These are phyloP conservation scores for Coccyzus lansbergi DNA, from an alignment of 2,797 vertebrate species.

Conservation along the genomic window DNA sequence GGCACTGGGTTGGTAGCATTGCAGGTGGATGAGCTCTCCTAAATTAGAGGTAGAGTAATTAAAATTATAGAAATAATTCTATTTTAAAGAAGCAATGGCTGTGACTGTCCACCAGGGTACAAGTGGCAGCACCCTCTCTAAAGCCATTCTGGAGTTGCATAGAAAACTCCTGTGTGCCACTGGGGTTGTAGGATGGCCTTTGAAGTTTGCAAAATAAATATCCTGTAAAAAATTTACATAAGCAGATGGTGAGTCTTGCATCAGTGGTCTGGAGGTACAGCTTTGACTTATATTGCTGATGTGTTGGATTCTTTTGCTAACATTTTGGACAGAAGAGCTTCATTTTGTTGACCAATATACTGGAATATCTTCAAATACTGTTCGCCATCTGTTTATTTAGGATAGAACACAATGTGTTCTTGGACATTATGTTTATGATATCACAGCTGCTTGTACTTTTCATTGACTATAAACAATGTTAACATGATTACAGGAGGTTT, in stretches of 20 bases:
- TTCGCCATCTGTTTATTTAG: slow-evolving; percentile 3
- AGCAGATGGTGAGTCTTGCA: neutral
- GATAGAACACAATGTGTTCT: slow-evolving; percentile 28
- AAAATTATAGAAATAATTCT: neutral
- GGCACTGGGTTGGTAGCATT: neutral
- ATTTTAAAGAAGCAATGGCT: neutral
- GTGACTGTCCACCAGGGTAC: neutral
- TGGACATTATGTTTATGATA: slow-evolving; percentile 7
- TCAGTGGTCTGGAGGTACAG: neutral
- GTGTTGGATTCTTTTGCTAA: neutral
- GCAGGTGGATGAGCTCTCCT: neutral
- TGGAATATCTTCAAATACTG: neutral
- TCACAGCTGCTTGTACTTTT: slow-evolving; percentile 11
- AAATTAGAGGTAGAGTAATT: neutral
- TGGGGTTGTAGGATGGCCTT: neutral
- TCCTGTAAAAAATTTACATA: neutral
- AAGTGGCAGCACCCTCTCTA: neutral
- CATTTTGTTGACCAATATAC: neutral
- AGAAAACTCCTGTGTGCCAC: neutral
- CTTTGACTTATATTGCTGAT: neutral
- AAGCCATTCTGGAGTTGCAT: neutral
- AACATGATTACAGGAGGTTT: slow-evolving; percentile 89
- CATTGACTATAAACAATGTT: slow-evolving; percentile 49
- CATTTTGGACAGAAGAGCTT: neutral
- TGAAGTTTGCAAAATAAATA: neutral